Conservation (phyloP, 2,888 invertebrate genomes). For the Unio pictorum region DNA sequence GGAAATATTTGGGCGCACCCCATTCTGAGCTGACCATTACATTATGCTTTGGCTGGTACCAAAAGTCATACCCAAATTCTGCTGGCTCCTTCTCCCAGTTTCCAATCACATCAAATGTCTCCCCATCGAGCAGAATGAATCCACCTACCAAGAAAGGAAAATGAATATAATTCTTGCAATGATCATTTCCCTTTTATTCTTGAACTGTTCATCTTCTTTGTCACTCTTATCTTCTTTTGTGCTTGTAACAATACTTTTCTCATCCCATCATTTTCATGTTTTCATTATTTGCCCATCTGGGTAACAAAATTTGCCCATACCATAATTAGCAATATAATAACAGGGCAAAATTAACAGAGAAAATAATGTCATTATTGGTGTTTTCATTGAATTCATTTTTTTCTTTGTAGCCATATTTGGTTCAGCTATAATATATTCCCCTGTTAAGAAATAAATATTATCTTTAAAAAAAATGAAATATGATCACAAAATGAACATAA, state of each 20-base stretch:
- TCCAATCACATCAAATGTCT: slow-evolving; percentile 81
- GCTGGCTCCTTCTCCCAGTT: slow-evolving; percentile 67
- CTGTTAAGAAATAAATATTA: too few species aligned
- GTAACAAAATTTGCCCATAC: neutral
- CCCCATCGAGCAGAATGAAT: slow-evolving; percentile 88
- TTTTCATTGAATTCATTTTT: too few species aligned
- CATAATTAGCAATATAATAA: neutral
- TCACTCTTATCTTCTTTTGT: too few species aligned
- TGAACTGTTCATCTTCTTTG: too few species aligned
- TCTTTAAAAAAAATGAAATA: too few species aligned
- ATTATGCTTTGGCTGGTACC: slow-evolving; percentile 96
- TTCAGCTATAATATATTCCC: too few species aligned
- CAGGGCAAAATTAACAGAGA: too few species aligned
- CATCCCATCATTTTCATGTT: neutral
- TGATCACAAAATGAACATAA: too few species aligned
- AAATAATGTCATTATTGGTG: too few species aligned
- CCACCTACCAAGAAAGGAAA: slow-evolving; percentile 73
- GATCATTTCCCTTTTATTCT: too few species aligned
- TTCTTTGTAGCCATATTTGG: too few species aligned
- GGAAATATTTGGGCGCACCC: slow-evolving; percentile 90
- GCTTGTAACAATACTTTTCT: too few species aligned
- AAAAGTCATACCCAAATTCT: slow-evolving; percentile 90
- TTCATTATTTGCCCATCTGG: neutral
- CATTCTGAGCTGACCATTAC: slow-evolving; percentile 93
- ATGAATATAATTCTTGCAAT: neutral